Conservation (phyloP, 2,797 vertebrate genomes). For the Chaunax sp. region DNA sequence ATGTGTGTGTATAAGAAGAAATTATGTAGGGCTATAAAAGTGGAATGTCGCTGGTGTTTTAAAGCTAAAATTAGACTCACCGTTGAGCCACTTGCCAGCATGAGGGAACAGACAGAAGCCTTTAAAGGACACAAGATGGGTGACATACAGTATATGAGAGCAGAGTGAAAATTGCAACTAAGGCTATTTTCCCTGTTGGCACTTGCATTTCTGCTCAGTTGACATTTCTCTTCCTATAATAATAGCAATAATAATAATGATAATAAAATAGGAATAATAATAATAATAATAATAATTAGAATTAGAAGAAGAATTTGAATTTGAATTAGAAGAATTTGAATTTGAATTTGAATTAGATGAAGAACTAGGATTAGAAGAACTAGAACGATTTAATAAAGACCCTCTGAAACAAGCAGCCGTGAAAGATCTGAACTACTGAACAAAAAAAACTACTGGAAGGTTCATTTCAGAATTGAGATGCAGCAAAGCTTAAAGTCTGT, state of each 20-base stretch:
- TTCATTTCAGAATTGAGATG: background rate
- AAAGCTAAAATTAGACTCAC: conserved; percentile 69
- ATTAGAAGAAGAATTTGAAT: too few relatives aligned
- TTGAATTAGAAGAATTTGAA: too few relatives aligned
- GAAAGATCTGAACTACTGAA: too few relatives aligned
- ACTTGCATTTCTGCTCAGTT: conserved; percentile 15
- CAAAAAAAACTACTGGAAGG: too few relatives aligned
- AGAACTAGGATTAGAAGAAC: too few relatives aligned
- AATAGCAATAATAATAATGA: too few relatives aligned
- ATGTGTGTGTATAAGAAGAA: conserved; percentile 40
- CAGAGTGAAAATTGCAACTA: conserved; percentile 35
- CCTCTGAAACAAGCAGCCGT: too few relatives aligned
- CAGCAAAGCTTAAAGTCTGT: conserved; percentile 1
- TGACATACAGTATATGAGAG: conserved; percentile 17
- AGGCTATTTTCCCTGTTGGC: conserved; percentile 34
- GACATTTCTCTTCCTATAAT: conserved; percentile 1
- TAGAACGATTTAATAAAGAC: too few relatives aligned
- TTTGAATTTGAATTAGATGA: too few relatives aligned
- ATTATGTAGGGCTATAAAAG: conserved; percentile 67
- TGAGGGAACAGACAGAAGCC: conserved; percentile 2
- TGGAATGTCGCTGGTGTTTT: conserved; percentile 55
- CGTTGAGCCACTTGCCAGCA: conserved; percentile 18
- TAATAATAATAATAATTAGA: too few relatives aligned
- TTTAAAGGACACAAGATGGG: conserved; percentile 34
- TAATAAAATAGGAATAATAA: too few relatives aligned